These are phyloP conservation scores for Progne subis DNA, from an alignment of 2,113 vertebrate genomes.

Conservation along the genomic window DNA sequence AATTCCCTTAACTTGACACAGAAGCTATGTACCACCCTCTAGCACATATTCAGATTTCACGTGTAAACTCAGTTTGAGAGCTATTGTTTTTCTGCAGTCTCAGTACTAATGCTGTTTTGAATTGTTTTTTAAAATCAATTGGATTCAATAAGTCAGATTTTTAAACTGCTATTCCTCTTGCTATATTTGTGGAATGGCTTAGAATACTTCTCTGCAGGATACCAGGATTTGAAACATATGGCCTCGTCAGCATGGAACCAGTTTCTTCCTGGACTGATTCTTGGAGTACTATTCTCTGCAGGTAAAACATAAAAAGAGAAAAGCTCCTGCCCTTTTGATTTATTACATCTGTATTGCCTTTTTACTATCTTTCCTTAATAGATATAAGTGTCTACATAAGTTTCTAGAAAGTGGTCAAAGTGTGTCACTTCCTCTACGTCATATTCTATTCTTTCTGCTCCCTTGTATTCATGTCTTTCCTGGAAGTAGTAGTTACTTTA, in stretches of 20 bases:
- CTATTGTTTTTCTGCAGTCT: neutral
- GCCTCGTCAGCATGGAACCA: neutral
- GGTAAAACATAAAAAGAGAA: neutral
- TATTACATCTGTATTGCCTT: neutral
- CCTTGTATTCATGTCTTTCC: neutral
- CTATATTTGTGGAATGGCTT: neutral
- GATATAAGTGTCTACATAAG: neutral
- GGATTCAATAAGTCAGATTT: neutral
- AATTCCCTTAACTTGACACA: neutral
- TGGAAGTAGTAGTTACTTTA: neutral
- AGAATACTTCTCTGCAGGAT: neutral
- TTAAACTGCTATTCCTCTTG: neutral
- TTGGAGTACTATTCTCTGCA: neutral
- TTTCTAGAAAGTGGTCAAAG: neutral
- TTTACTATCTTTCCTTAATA: neutral
- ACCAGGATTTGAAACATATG: neutral
- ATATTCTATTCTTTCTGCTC: neutral
- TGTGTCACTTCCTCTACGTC: neutral
- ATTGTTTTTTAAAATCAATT: neutral
- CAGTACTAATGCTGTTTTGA: neutral
- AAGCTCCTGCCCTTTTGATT: neutral
- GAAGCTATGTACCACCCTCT: neutral
- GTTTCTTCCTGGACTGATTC: neutral
- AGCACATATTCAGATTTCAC: neutral
- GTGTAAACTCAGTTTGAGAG: neutral